Base-by-base conservation (phyloP, 1,140 invertebrate genomes). In the Drosophila nasuta region DNA sequence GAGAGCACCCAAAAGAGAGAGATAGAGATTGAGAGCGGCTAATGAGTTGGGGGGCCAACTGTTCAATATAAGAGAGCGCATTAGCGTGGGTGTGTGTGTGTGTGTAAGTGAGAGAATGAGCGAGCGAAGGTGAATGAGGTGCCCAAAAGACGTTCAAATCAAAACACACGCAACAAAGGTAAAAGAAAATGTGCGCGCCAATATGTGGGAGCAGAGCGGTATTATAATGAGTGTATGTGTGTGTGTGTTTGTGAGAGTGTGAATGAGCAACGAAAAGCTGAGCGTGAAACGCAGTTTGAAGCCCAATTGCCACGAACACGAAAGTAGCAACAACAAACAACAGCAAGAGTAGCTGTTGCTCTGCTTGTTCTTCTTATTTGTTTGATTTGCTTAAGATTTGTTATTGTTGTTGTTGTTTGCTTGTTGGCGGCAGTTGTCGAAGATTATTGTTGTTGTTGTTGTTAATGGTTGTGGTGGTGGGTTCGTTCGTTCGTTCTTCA, bases 171-270 rank as follows among this genome's bases (percentile, higher is more conserved):
- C 82, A 79, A 64, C 69, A 81, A 88, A 87, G 85, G 83, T 87
- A 70, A 89, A 87, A 89, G 87, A 87, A 88, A 87, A 87, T 89
- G 83, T 87, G 80, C 85, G 77, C 85, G 83, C 85, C 83, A 87
- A 87, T 88, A 88, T 79, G 60, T 63, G 56, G 66, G 66, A 78
- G 71, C 59, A 38, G 43, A 45, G 60, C 51, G 30, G 28, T 25
- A 65, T 52, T 30, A 28, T 25, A 28, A 46, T 67, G 51, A 43
- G 46, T 48, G 43, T 28, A 6, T 63, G 45, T 46, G 30, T 28
- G 30, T 49, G 7, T 38, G n/a, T 52, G 41, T 41, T 28, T 57
- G 35, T 79, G 80, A 54, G 15, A 58, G 46, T 64, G 43, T 69
- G 64, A 60, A 63, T 69, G 66, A 70, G 66, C 49, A 70, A 15